These are phyloP conservation scores for Stegodyphus mimosarum DNA, from an alignment of 1,140 invertebrate species.

Conservation along the genomic window DNA sequence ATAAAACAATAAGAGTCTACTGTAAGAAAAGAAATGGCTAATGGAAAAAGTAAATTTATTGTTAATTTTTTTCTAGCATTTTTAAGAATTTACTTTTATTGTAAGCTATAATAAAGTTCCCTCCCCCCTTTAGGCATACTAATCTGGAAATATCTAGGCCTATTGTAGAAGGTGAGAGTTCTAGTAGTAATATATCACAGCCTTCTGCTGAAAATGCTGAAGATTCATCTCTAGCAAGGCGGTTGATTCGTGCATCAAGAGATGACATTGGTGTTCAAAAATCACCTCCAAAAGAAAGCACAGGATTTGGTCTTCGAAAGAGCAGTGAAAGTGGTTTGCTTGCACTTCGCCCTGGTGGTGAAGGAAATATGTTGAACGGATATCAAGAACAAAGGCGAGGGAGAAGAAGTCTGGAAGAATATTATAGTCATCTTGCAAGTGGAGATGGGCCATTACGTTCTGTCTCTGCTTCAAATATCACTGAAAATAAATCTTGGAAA, in stretches of 20 bases:
- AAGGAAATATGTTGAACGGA: conserved; percentile 6
- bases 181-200: conserved; percentile 32
- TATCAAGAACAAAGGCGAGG: conserved; percentile 18
- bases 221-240: conserved; percentile 11
- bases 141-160: conserved; percentile 28
- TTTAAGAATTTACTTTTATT: neutral
- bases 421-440: conserved; percentile 47
- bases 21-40: neutral
- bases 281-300: conserved; percentile 13
- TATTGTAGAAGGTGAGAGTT: conserved; percentile 41
- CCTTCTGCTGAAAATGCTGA: conserved; percentile 31
- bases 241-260: neutral
- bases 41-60: neutral
- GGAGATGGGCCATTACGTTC: conserved; percentile 38
- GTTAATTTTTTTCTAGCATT: neutral
- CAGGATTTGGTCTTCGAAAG: conserved; percentile 28
- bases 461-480: conserved; percentile 40
- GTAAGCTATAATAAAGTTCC: neutral
- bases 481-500: conserved; percentile 12
- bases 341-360: neutral
- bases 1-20: too few species aligned
- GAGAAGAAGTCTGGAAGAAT: conserved; percentile 46
- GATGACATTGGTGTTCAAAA: neutral
- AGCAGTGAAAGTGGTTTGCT: conserved; percentile 29
- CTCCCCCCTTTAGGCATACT: conserved; percentile 8